Percentiles rank a stretch among this genome's conserved stretches.
Evolutionary conservation across 2,113 vertebrate species (phyloP).

Genomic region (Sitta europaea): DNA sequence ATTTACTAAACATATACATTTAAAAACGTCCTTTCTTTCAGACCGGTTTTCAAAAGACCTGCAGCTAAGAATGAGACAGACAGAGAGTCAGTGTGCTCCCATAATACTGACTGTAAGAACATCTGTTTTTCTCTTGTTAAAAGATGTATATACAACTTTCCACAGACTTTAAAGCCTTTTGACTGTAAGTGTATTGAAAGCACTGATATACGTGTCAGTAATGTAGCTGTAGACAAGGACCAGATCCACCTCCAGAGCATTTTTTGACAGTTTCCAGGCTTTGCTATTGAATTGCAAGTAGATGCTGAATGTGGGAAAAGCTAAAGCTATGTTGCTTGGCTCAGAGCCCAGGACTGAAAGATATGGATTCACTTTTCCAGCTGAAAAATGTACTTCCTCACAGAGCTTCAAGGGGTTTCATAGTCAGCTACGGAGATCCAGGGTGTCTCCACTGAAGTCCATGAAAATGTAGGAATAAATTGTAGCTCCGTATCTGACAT

Average conservation of each 20-base stretch:
- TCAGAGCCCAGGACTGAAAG: slow-evolving; percentile 50
- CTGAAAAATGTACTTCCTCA: slow-evolving; percentile 46
- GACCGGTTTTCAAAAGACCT: background rate
- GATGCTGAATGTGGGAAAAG: slow-evolving; percentile 64
- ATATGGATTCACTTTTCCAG: slow-evolving; percentile 39
- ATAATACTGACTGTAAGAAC: background rate
- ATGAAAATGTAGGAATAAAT: background rate
- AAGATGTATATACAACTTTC: slow-evolving; percentile 54
- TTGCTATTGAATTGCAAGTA: slow-evolving; percentile 49
- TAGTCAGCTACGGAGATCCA: background rate
- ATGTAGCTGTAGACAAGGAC: slow-evolving; percentile 43
- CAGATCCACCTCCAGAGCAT: slow-evolving; percentile 46
- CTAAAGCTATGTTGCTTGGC: slow-evolving; percentile 53
- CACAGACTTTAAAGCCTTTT: slow-evolving; percentile 33
- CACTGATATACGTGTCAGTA: slow-evolving; percentile 34
- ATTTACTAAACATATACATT: background rate
- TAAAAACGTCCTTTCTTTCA: background rate
- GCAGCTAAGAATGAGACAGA: background rate
- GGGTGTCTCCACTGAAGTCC: background rate
- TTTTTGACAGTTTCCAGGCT: slow-evolving; percentile 66
- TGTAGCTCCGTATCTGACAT: background rate
- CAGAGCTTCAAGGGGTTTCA: background rate
- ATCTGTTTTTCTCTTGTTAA: slow-evolving; percentile 34
- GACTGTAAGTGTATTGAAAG: slow-evolving; percentile 16
- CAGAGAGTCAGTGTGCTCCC: background rate